Percentiles rank a stretch among this genome's conserved stretches.
These are phyloP conservation scores for Seriola aureovittata DNA, from an alignment of 2,113 vertebrate genomes.

Conservation along the genomic window DNA sequence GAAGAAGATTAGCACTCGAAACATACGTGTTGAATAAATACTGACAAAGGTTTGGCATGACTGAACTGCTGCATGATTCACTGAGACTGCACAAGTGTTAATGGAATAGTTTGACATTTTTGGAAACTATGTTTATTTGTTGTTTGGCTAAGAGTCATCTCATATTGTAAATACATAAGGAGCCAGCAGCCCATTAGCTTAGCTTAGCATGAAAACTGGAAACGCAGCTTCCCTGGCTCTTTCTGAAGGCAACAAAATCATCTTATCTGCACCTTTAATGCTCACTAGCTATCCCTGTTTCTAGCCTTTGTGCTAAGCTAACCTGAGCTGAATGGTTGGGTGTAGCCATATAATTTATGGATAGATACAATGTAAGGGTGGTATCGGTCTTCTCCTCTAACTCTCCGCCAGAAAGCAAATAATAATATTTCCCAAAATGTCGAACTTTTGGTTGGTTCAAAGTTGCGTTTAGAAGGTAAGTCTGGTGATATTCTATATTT, in stretches of 20 bases:
- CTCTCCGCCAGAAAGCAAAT: background rate
- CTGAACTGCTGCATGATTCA: background rate
- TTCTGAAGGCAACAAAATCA: background rate
- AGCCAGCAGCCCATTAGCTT: background rate
- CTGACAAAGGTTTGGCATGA: conserved; percentile 8
- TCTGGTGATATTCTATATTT: background rate
- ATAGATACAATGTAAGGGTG: background rate
- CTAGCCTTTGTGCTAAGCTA: background rate
- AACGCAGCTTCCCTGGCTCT: background rate
- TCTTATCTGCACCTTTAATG: background rate
- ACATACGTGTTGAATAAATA: conserved; percentile 4
- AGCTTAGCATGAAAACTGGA: background rate
- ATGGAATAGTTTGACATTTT: background rate
- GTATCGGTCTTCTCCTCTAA: background rate
- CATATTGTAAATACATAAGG: background rate
- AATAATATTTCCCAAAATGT: background rate
- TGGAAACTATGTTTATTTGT: background rate
- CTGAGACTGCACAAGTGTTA: background rate
- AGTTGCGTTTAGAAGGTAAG: background rate
- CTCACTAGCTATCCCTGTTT: background rate
- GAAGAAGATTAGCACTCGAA: background rate
- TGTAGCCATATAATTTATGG: background rate
- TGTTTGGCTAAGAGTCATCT: background rate
- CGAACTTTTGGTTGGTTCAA: background rate
- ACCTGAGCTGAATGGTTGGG: background rate